Conservation (phyloP, 2,113 vertebrate genomes). For the Sturnus vulgaris region DNA sequence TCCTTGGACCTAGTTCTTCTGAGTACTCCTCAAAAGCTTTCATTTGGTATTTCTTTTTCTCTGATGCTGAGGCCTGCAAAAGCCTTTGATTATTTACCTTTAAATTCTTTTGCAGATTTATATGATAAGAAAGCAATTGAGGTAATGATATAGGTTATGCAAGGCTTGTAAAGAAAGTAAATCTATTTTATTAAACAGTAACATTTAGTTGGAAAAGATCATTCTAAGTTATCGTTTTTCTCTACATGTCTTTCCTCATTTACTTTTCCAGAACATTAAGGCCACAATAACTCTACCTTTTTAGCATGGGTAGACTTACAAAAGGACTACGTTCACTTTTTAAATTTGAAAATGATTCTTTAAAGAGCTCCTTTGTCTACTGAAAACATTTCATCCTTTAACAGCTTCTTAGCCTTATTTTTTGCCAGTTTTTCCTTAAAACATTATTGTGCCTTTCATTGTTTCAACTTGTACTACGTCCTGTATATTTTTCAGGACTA, state of each 20-base stretch:
- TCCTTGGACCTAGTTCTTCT: background rate
- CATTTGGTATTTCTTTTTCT: background rate
- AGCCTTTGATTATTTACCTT: background rate
- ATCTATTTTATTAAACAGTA: background rate
- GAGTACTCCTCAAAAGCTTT: background rate
- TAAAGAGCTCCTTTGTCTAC: background rate
- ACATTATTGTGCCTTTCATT: background rate
- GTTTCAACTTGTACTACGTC: background rate
- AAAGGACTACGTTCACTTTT: background rate
- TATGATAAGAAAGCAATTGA: background rate
- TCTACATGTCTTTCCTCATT: background rate
- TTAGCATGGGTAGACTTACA: background rate
- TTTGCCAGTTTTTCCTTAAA: background rate
- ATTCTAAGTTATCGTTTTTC: background rate
- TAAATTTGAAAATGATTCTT: background rate
- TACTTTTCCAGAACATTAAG: background rate
- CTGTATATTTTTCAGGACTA: background rate
- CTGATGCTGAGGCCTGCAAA: background rate
- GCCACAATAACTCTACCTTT: background rate
- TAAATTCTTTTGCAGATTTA: background rate
- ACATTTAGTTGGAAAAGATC: background rate
- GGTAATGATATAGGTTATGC: background rate
- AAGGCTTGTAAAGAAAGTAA: background rate
- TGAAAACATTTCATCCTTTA: background rate
- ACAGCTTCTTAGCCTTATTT: background rate